phyloP scores from a whole-genome alignment of 64 coral and sea anemone species.

The Montipora cactus region DNA sequence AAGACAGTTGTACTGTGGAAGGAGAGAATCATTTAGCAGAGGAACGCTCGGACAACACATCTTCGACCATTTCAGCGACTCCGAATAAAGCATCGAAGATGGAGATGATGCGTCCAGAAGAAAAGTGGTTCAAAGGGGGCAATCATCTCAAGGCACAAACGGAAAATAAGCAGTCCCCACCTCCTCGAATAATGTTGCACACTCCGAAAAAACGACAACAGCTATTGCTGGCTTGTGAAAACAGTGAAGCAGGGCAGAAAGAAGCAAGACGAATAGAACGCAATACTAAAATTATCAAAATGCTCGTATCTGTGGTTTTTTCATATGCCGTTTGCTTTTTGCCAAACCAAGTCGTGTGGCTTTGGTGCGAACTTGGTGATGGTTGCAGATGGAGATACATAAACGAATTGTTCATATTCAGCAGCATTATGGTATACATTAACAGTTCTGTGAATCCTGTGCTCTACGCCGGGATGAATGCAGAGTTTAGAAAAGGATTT shows the following conservation, averaged over 20 bases:
- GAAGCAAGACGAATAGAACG: slow-evolving; percentile 76
- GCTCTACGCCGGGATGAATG: slow-evolving; percentile 91
- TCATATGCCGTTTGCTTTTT: slow-evolving; percentile 79
- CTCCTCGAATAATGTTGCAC: not conserved
- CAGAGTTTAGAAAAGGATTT: slow-evolving; percentile 90
- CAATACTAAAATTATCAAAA: slow-evolving; percentile 88
- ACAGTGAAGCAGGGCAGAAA: slow-evolving; percentile 24
- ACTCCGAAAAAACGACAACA: not conserved
- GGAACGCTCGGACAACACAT: not conserved
- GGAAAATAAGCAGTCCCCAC: not conserved
- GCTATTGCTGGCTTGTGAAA: too few species aligned
- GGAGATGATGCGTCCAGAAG: not conserved
- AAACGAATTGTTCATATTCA: slow-evolving; percentile 64
- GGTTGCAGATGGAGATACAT: slow-evolving; percentile 44
- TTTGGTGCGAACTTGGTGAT: slow-evolving; percentile 86
- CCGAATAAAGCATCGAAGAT: not conserved
- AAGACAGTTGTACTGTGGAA: not conserved
- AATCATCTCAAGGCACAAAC: not conserved
- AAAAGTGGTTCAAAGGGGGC: not conserved
- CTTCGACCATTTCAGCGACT: not conserved
- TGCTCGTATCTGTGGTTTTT: slow-evolving; percentile 83
- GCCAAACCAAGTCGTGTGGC: slow-evolving; percentile 88
- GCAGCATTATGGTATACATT: slow-evolving; percentile 88
- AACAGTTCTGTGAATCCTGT: slow-evolving; percentile 88
- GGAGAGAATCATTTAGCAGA: not conserved